A percentile compares a stretch with the other conserved stretches of the same genome.
Evolutionary conservation across 2,888 invertebrate genomes (phyloP).

Genomic region (Cetonia aurata): DNA sequence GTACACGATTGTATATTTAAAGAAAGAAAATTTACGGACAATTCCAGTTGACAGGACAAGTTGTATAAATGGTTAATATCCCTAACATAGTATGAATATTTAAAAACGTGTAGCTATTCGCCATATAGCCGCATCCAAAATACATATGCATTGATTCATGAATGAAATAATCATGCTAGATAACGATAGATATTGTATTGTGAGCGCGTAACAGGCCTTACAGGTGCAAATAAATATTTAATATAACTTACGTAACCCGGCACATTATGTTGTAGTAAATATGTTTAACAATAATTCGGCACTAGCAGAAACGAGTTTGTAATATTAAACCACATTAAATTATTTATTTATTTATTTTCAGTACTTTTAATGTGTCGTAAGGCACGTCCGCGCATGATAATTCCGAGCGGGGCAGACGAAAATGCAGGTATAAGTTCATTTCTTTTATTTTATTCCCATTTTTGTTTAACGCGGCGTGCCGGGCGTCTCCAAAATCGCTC

Average conservation of each 20-base stretch:
- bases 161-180: slow-evolving; percentile 34
- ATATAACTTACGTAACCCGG: slow-evolving; percentile 22
- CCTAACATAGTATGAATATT: slow-evolving; percentile 15
- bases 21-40: no score
- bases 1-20: no score
- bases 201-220: slow-evolving; percentile 14
- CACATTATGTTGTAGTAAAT: slow-evolving; percentile 7
- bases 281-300: slow-evolving; percentile 17
- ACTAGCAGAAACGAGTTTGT: slow-evolving; percentile 14
- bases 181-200: slow-evolving; percentile 35
- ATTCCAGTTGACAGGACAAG: no score
- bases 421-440: slow-evolving; percentile 17
- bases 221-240: slow-evolving; percentile 37
- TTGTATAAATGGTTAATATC: no score
- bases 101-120: slow-evolving; percentile 24
- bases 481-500: slow-evolving; percentile 11
- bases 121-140: slow-evolving; percentile 18
- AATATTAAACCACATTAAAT: slow-evolving; percentile 34
- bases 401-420: not conserved
- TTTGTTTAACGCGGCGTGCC: not conserved
- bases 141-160: slow-evolving; percentile 35
- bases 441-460: not conserved
- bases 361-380: slow-evolving; percentile 1
- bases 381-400: not conserved
- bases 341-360: slow-evolving; percentile 12